A percentile compares a stretch with the other conserved stretches of the same genome.
Conservation (phyloP, 2,888 invertebrate species). For the Leptopilina drosophilae region DNA sequence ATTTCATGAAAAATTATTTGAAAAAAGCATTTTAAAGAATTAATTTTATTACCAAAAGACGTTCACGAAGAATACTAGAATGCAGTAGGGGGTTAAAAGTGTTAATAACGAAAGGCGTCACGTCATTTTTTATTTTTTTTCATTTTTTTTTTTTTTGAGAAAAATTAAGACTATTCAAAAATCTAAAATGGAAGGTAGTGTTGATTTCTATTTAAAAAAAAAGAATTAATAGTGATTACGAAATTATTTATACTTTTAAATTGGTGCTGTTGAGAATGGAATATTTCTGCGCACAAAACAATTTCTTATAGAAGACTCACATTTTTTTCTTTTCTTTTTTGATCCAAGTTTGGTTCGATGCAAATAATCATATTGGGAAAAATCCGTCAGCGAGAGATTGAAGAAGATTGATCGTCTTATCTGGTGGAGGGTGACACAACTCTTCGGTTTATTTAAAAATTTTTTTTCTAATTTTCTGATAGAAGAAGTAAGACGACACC, state of each 20-base stretch:
- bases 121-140: not conserved
- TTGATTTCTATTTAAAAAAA: not conserved
- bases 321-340: slow-evolving; percentile 9
- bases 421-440: slow-evolving; percentile 17
- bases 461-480: slow-evolving; percentile 23
- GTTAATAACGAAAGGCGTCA: not conserved
- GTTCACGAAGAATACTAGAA: not conserved
- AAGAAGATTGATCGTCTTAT: slow-evolving; percentile 25
- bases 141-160: no score
- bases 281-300: slow-evolving; percentile 27
- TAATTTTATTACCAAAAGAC: not conserved
- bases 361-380: slow-evolving; percentile 31
- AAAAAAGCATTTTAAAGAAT: not conserved
- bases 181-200: not conserved
- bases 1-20: not conserved
- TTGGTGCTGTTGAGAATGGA: slow-evolving; percentile 9
- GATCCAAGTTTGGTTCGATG: slow-evolving; percentile 26
- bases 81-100: not conserved
- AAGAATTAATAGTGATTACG: not conserved
- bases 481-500: slow-evolving; percentile 30
- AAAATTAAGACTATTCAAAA: not conserved
- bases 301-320: slow-evolving; percentile 34
- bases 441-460: not conserved
- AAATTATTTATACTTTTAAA: slow-evolving; percentile 17
- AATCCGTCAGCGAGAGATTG: slow-evolving; percentile 29